Conservation (phyloP, 1,140 invertebrate species). For the Euwallacea fornicatus region DNA sequence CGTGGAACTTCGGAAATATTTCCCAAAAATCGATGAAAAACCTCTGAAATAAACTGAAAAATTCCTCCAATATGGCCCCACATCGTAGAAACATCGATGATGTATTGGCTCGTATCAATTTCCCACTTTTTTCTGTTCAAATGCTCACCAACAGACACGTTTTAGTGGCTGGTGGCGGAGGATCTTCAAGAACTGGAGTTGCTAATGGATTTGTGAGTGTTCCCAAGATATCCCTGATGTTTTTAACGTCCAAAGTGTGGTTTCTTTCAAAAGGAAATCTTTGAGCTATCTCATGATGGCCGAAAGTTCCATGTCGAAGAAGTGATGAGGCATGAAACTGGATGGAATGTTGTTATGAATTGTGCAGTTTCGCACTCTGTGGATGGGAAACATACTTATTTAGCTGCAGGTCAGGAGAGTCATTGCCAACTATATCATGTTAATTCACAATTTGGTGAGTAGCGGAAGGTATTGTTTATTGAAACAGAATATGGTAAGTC, state of each 20-base stretch:
- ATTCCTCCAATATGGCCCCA: constrained; percentile 43
- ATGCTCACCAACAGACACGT: constrained; percentile 90
- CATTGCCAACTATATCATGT: constrained; percentile 88
- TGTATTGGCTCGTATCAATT: constrained; percentile 83
- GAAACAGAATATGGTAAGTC: constrained; percentile 41
- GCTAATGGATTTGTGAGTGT: constrained; percentile 89
- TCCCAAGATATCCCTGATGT: constrained; percentile 16
- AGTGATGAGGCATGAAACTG: constrained; percentile 85
- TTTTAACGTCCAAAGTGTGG: constrained; percentile 24
- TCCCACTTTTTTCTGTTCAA: constrained; percentile 88
- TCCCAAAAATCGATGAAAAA: constrained; percentile 18
- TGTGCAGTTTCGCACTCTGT: constrained; percentile 65
- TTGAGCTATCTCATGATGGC: constrained; percentile 84
- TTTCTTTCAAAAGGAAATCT: constrained; percentile 75
- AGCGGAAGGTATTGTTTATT: not conserved
- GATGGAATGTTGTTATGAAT: constrained; percentile 89
- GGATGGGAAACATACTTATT: constrained; percentile 69
- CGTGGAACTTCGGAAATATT: constrained; percentile 43
- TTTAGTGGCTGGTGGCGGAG: constrained; percentile 92
- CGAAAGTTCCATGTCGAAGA: constrained; percentile 80
- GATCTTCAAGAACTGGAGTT: constrained; percentile 92
- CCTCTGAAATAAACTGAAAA: constrained; percentile 18
- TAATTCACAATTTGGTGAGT: constrained; percentile 64
- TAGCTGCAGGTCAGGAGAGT: constrained; percentile 90
- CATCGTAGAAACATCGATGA: constrained; percentile 61